A percentile compares a stretch with the other conserved stretches of the same genome.
These are phyloP conservation scores for Rhabdornis inornatus DNA, from an alignment of 2,113 vertebrate species.

Conservation along the genomic window DNA sequence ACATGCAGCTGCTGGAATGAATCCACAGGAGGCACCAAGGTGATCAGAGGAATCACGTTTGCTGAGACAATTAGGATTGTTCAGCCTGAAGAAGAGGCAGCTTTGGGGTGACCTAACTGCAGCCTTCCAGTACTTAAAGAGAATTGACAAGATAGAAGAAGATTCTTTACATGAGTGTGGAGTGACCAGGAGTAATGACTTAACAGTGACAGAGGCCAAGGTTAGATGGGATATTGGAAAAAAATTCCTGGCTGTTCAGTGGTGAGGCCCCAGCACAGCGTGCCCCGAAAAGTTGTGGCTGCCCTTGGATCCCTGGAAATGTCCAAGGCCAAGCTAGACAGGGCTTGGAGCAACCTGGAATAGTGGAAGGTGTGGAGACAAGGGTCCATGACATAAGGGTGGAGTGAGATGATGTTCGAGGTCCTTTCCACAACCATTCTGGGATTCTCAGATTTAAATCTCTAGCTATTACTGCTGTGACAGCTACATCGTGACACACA, in stretches of 20 bases:
- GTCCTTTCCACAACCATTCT: background rate
- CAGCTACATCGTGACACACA: background rate
- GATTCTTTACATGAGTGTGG: background rate
- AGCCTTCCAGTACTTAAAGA: background rate
- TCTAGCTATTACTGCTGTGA: background rate
- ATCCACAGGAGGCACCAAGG: background rate
- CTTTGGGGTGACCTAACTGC: rapidly evolving
- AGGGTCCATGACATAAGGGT: too few species aligned
- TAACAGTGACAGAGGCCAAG: background rate
- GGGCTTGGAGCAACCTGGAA: background rate
- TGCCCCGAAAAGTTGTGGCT: background rate
- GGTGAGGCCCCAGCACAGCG: background rate
- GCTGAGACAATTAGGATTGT: background rate
- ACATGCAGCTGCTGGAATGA: rapidly evolving
- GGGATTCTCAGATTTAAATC: background rate
- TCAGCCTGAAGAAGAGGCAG: background rate
- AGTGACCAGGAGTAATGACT: background rate
- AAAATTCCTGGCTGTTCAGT: background rate
- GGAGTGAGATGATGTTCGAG: rapidly evolving
- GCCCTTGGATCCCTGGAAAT: background rate
- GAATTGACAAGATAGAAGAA: background rate
- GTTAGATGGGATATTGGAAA: background rate
- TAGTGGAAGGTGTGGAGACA: background rate
- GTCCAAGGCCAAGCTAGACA: rapidly evolving
- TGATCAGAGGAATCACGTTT: background rate